phyloP scores from a whole-genome alignment of 2,113 vertebrate genomes.

The Arothron firmamentum region DNA sequence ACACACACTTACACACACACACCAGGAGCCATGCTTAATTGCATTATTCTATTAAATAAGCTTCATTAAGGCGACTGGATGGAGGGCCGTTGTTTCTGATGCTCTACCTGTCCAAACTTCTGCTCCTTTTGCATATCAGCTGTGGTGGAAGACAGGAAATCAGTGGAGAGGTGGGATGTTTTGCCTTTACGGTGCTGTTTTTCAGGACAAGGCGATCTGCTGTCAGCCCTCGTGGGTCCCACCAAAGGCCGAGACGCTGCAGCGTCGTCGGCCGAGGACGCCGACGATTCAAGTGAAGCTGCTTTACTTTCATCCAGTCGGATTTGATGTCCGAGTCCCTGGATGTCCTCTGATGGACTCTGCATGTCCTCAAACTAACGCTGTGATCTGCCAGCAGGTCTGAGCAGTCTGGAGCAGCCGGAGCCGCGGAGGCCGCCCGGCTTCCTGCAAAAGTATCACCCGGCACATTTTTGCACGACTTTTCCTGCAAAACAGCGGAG shows the following conservation, averaged over 20 bases:
- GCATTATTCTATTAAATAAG: constrained; percentile 66
- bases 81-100: constrained; percentile 13
- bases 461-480: constrained; percentile 15
- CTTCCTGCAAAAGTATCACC: constrained; percentile 1
- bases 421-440: constrained; percentile 12
- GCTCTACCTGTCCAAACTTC: neutral
- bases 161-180: too few relatives aligned
- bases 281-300: constrained; percentile 36
- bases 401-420: constrained; percentile 41
- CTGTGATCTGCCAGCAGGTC: constrained; percentile 31
- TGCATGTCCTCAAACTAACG: too few relatives aligned
- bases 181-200: constrained; percentile 1
- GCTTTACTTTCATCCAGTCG: too few relatives aligned
- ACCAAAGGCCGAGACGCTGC: constrained; percentile 12
- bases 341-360: too few relatives aligned
- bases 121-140: too few relatives aligned
- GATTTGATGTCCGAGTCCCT: too few relatives aligned
- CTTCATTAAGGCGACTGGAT: constrained; percentile 45
- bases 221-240: constrained; percentile 24
- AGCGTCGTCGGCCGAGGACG: constrained; percentile 32
- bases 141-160: too few relatives aligned
- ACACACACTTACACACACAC: neutral
- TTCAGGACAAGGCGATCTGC: constrained; percentile 22
- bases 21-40: constrained; percentile 51
- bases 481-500: neutral